A percentile compares a stretch with the other conserved stretches of the same genome.
phyloP scores from a whole-genome alignment of 64 coral and sea anemone species.

The Porites australiensis region DNA sequence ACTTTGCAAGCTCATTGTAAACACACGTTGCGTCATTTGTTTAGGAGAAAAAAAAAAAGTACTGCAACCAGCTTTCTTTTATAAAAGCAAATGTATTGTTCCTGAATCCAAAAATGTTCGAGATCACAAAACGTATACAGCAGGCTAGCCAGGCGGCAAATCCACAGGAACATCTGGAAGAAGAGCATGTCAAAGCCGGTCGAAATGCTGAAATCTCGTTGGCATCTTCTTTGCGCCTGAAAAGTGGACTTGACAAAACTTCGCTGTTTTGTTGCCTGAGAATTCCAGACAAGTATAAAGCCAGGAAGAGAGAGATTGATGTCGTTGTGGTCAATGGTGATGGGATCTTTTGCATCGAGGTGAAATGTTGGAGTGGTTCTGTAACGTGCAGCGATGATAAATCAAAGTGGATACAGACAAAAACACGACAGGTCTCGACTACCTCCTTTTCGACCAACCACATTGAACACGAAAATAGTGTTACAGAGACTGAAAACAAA shows the following conservation, averaged over 20 bases:
- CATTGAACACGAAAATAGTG: conserved; percentile 90
- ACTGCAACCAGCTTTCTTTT: not conserved
- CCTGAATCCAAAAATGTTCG: conserved; percentile 70
- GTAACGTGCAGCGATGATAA: conserved; percentile 67
- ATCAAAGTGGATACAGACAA: conserved; percentile 90
- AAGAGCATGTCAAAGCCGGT: conserved; percentile 90
- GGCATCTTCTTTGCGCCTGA: conserved; percentile 59
- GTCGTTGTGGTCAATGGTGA: conserved; percentile 76
- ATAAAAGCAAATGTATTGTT: not conserved
- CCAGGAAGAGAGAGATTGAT: conserved; percentile 92
- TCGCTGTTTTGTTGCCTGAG: conserved; percentile 94
- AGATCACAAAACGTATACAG: conserved; percentile 85
- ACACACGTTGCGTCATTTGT: conserved; percentile 54
- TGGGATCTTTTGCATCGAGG: conserved; percentile 92
- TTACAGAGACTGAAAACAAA: conserved; percentile 73
- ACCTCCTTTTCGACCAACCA: conserved; percentile 81
- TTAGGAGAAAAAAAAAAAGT: not conserved
- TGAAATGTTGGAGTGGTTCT: conserved; percentile 87
- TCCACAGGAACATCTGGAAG: conserved; percentile 88
- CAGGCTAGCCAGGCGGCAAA: conserved; percentile 85
- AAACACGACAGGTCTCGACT: conserved; percentile 60
- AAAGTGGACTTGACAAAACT: conserved; percentile 82
- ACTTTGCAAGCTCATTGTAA: conserved; percentile 28
- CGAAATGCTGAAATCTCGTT: conserved; percentile 84
- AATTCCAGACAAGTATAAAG: conserved; percentile 90